Percentiles rank a stretch among this genome's conserved stretches.
These are phyloP conservation scores for Silurus glanis DNA, from an alignment of 2,113 vertebrate species.

Conservation along the genomic window DNA sequence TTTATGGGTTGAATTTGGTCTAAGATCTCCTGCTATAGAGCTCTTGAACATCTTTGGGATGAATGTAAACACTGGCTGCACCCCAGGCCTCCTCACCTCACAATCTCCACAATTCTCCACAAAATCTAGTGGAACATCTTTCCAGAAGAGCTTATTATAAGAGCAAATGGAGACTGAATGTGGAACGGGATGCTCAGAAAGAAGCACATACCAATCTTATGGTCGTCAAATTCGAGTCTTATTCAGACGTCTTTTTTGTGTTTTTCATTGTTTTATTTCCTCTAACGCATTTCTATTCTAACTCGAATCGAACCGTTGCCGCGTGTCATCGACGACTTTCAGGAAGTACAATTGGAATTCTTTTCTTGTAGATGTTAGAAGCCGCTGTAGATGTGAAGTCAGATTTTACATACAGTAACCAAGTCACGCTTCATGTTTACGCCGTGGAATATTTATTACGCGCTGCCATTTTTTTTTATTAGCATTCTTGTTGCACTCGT, in stretches of 20 bases:
- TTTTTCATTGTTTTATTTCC: not conserved
- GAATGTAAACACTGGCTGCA: too few species aligned
- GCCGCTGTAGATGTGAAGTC: not conserved
- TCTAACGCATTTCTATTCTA: not conserved
- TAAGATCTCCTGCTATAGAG: too few species aligned
- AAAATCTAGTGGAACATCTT: too few species aligned
- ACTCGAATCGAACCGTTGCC: not conserved
- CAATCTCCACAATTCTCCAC: too few species aligned
- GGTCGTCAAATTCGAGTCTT: not conserved
- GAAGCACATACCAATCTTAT: too few species aligned
- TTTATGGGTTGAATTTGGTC: too few species aligned
- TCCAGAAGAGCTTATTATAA: too few species aligned
- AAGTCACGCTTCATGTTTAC: not conserved
- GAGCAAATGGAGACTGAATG: too few species aligned
- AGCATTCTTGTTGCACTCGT: not conserved
- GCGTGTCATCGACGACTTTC: not conserved
- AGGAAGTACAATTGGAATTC: not conserved
- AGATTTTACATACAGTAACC: not conserved
- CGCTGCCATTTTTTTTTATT: not conserved
- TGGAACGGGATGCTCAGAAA: too few species aligned
- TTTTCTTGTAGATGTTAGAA: not conserved
- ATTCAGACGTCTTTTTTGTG: not conserved
- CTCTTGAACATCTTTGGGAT: too few species aligned
- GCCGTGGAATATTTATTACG: not conserved
- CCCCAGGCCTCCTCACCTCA: too few species aligned